phyloP scores from a whole-genome alignment of 2,797 vertebrate genomes.

The Neoniphon sammara region DNA sequence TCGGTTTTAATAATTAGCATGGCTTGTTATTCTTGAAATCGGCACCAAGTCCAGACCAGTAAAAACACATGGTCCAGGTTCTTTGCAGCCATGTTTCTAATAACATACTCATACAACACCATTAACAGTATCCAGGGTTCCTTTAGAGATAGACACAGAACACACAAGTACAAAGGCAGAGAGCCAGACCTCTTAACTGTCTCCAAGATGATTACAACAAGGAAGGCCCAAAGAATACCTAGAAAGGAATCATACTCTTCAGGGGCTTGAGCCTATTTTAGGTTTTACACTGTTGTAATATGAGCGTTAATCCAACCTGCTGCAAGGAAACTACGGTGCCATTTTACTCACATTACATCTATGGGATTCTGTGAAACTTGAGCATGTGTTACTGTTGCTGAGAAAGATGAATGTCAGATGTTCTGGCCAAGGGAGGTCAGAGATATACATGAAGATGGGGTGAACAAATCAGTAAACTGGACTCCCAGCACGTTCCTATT shows the following conservation, averaged over 20 bases:
- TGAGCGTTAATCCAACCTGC: conserved; percentile 23
- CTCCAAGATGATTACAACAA: conserved; percentile 10
- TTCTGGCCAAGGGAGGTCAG: conserved; percentile 37
- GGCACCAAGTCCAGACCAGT: not conserved
- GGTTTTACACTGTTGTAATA: conserved; percentile 17
- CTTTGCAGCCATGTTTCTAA: conserved; percentile 28
- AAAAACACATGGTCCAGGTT: conserved; percentile 1
- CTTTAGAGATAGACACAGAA: conserved; percentile 24
- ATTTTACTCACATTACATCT: conserved; percentile 46
- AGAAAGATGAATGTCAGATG: conserved; percentile 53
- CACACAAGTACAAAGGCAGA: conserved; percentile 13
- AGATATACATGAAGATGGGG: conserved; percentile 7
- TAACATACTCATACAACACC: conserved; percentile 37
- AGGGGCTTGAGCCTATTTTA: conserved; percentile 30
- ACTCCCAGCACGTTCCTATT: not conserved
- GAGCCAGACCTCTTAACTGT: conserved; percentile 10
- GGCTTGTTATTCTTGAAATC: not conserved
- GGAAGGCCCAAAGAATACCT: not conserved
- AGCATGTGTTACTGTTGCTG: conserved; percentile 47
- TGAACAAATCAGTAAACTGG: conserved; percentile 3
- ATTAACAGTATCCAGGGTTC: conserved; percentile 21
- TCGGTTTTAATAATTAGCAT: not conserved
- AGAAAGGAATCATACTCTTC: conserved; percentile 14
- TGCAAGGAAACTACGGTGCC: conserved; percentile 4
- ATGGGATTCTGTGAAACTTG: conserved; percentile 45